Percentiles rank a stretch among this genome's conserved stretches.
Conservation (phyloP, 1,140 invertebrate genomes). For the Panulirus ornatus region DNA sequence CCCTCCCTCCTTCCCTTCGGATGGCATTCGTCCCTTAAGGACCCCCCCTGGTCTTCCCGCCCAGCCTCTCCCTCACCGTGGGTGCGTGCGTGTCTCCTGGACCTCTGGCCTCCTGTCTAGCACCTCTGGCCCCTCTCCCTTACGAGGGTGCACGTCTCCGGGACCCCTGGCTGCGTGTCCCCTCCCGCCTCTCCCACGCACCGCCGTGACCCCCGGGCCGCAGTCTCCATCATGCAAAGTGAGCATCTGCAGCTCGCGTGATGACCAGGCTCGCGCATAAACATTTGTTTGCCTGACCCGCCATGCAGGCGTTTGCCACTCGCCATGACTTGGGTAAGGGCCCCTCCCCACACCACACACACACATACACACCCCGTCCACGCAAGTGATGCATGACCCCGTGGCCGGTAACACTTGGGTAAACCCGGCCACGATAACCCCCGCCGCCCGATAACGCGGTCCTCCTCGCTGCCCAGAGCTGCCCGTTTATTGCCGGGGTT, state of each 20-base stretch:
- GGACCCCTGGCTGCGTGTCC: neutral
- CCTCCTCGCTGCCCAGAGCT: neutral
- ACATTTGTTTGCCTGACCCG: constrained; percentile 27
- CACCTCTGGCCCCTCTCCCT: too few relatives aligned
- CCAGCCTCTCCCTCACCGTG: too few relatives aligned
- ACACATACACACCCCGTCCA: too few relatives aligned
- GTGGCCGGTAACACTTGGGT: neutral
- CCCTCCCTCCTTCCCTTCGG: neutral
- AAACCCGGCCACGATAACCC: neutral
- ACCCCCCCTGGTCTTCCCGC: neutral
- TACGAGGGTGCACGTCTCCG: too few relatives aligned
- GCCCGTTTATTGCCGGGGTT: neutral
- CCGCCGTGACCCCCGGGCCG: constrained; percentile 29
- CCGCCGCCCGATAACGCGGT: neutral
- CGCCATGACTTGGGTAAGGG: neutral
- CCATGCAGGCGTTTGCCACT: neutral
- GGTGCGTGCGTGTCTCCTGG: too few relatives aligned
- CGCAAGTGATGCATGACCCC: neutral
- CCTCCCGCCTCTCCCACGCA: constrained; percentile 25
- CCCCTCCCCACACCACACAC: neutral
- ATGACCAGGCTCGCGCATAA: neutral
- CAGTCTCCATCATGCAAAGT: constrained; percentile 47
- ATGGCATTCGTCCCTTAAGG: neutral
- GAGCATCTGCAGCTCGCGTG: constrained; percentile 19
- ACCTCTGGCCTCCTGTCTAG: too few relatives aligned